Evolutionary conservation across 1,140 invertebrate species (phyloP).

Genomic region (Pachypeltis micranthus): DNA sequence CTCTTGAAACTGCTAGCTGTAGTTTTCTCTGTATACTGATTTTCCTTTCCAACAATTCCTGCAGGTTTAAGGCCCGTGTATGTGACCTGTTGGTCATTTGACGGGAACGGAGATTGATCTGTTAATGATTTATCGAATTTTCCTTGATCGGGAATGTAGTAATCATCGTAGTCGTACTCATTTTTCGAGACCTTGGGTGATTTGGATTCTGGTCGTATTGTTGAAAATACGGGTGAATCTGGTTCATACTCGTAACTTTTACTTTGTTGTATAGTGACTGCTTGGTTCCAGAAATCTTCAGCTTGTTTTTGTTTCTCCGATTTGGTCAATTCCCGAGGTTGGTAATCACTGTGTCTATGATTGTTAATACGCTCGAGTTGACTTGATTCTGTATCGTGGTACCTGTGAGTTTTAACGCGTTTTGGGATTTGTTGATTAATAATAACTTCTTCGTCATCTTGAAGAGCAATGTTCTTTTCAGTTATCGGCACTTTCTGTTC

Average conservation of each 20-base stretch:
- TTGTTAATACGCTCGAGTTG: not conserved
- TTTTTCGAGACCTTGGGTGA: constrained; percentile 11
- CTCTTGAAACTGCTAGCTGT: not conserved
- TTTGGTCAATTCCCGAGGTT: not conserved
- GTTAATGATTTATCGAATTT: not conserved
- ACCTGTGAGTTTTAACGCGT: not conserved
- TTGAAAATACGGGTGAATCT: constrained; percentile 13
- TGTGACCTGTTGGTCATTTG: constrained; percentile 21
- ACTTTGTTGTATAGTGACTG: constrained; percentile 28
- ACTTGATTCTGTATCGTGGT: not conserved
- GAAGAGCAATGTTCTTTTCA: too few species aligned
- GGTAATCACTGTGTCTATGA: not conserved
- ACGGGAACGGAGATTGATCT: constrained; percentile 24
- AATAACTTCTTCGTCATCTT: not conserved
- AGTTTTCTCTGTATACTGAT: constrained; percentile 17
- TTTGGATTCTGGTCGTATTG: constrained; percentile 9
- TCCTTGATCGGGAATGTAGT: constrained; percentile 3
- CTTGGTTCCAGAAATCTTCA: constrained; percentile 27
- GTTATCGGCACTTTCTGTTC: too few species aligned
- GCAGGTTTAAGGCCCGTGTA: constrained; percentile 14
- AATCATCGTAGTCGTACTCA: constrained; percentile 22
- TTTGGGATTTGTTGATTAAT: not conserved
- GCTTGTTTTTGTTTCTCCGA: constrained; percentile 7
- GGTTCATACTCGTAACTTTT: constrained; percentile 26
- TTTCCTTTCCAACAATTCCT: constrained; percentile 16